Evolutionary conservation across 2,888 invertebrate genomes (phyloP), one percentile per base, ranked within the genome.

Genomic region (Beris chalybata): DNA sequence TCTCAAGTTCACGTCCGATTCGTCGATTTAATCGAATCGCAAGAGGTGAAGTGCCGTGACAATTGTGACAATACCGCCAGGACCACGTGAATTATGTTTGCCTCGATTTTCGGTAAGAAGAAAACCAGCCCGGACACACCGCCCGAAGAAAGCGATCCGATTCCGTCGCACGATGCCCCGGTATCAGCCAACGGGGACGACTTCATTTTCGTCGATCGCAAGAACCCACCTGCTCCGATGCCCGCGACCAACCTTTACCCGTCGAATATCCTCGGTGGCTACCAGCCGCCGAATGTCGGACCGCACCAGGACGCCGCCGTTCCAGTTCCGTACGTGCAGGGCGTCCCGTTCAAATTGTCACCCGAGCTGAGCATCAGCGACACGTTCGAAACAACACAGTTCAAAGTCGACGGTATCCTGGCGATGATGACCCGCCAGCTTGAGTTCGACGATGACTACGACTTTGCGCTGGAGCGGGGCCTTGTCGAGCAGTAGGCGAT

Each of bases 291-390:
- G 5, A n/a, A 50, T 12, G 5, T 12, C 11, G 22, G 38, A 4
- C 15, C 11, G 7, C 30, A 12, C 12, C 45, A 22, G 4, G 31
- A 53, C 38, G 30, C 48, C 3, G 5, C 50, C 4, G 22, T 22
- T 22, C 65, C 61, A 4, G 44, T 55, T 3, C 54, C 61, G n/a
- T 69, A 63, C 30, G 15, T 67, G 22, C 54, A 65, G 1, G 67
- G 63, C 12, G 61, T 69, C 4, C 69, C 69, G 0, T 69, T 69
- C 45, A 67, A 69, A 52, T 30, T 69, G 38, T 38, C 69, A 3
- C 22, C 64, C 11, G 61, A 67, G 15, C 48, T 69, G 13, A 12
- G 53, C 13, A 29, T 50, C 12, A 53, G 53, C 12, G 61, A 69
- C 7, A 11, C 56, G 6, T 56, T 64, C 32, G 63, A 59, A 38